Evolutionary conservation across 2,888 invertebrate genomes (phyloP).

Genomic region (Didymodactylos carnosus): DNA sequence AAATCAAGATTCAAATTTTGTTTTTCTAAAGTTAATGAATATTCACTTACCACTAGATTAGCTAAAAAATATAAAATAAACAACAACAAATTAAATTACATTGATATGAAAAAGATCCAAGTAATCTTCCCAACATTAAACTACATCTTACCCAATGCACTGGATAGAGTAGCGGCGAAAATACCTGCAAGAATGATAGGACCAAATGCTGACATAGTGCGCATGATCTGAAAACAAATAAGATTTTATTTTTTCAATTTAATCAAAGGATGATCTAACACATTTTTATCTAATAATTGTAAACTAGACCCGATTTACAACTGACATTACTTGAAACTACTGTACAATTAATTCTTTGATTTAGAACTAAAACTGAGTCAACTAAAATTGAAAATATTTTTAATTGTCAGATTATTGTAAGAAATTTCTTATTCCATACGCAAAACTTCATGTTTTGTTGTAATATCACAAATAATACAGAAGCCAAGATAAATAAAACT

Average conservation of each 20-base stretch:
- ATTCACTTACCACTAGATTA: constrained; percentile 69
- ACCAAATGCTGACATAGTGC: no score
- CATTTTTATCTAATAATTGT: no score
- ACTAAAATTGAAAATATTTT: not conserved
- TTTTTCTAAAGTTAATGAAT: no score
- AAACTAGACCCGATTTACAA: constrained; percentile 4
- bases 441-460: constrained; percentile 44
- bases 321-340: not conserved
- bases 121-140: no score
- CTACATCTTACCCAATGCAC: constrained; percentile 47
- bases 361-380: not conserved
- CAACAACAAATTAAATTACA: no score
- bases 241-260: no score
- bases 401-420: no score
- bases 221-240: no score
- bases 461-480: constrained; percentile 56
- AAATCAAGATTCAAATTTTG: no score
- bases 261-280: no score
- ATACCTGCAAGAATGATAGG: constrained; percentile 90
- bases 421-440: constrained; percentile 18
- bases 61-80: constrained; percentile 38
- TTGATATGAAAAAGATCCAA: no score
- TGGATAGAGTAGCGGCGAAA: constrained; percentile 85
- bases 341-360: not conserved
- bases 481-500: constrained; percentile 65